Evolutionary conservation across 2,888 invertebrate species (phyloP).

Genomic region (Caenorhabditis imperialis): DNA sequence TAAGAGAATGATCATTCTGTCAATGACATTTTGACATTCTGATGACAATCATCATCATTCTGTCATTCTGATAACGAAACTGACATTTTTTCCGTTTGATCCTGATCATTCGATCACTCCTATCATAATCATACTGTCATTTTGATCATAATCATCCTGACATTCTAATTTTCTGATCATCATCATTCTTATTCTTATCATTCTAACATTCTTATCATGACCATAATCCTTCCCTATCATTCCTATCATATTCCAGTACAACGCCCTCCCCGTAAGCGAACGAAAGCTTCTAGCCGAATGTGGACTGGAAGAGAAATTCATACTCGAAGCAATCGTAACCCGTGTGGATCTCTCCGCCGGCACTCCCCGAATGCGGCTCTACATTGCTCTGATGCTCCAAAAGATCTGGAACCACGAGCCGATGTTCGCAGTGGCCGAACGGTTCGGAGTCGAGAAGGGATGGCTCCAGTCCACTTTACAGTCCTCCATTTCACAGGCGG

Average conservation of each 20-base stretch:
- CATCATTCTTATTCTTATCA: too few species aligned
- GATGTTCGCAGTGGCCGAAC: conserved; percentile 82
- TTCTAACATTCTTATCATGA: too few species aligned
- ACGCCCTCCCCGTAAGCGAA: conserved; percentile 83
- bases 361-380: conserved; percentile 84
- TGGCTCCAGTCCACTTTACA: conserved; percentile 86
- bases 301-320: conserved; percentile 86
- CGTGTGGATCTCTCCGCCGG: conserved; percentile 78
- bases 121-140: too few species aligned
- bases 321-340: conserved; percentile 83
- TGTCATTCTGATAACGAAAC: too few species aligned
- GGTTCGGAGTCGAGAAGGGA: conserved; percentile 85
- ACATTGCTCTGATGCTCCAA: conserved; percentile 88
- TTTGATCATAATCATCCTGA: too few species aligned
- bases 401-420: conserved; percentile 82
- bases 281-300: conserved; percentile 85
- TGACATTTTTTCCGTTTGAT: too few species aligned
- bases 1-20: too few species aligned
- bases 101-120: too few species aligned
- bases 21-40: too few species aligned
- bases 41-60: too few species aligned
- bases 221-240: too few species aligned
- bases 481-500: conserved; percentile 85
- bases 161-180: too few species aligned
- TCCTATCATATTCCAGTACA: conserved; percentile 82